Base-by-base conservation (phyloP, 2,888 invertebrate species). In the Holacanthella duospinosa region DNA sequence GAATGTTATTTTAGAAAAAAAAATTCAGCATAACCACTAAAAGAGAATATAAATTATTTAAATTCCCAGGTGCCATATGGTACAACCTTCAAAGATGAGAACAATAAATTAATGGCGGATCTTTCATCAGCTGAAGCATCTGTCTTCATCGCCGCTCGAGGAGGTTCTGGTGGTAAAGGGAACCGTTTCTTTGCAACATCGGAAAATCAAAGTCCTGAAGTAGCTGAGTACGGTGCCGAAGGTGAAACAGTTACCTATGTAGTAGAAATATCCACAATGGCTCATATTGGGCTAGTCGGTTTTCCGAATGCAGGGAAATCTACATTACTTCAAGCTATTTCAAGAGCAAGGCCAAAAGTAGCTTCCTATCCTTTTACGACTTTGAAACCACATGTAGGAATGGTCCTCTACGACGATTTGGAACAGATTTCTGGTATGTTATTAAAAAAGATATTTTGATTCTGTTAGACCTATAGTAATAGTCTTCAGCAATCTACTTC, bases 241-340 rank as follows among this genome's bases (percentile, higher is more conserved):
- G 97, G 97, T 0, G 96, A 99, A 78, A 79, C 80, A 26, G 74
- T 81, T 4, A 76, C 79, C 9, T 94, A 92, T 76, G 77, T 80
- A 0, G 75, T 97, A 9, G 96, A 97, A 79, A 80, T 99, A 61
- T 84, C 87, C 61, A 88, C 89, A 43, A 93, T 97, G 85, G 99
- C 99, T 0, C 89, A 97, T 77, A 83, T 93, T 64, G 99, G 97
- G 0, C 63, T 73, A 19, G 70, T 71, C 12, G 91, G 91, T 1
- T 85, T 88, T 74, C 95, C 95, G 12, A 95, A 95, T 79, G 94
- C 93, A 2, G 95, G 95, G 0, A 95, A 96, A 79, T 94, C 93
- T 75, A 90, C 94, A 0, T 77, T 95, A 1, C 80, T 95, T 1
- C 81, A 89, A 62, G 89, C 93, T 0, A 82, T 94, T 56, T 86